Conservation (phyloP, 2,113 vertebrate genomes). For the Dicentrarchus labrax region DNA sequence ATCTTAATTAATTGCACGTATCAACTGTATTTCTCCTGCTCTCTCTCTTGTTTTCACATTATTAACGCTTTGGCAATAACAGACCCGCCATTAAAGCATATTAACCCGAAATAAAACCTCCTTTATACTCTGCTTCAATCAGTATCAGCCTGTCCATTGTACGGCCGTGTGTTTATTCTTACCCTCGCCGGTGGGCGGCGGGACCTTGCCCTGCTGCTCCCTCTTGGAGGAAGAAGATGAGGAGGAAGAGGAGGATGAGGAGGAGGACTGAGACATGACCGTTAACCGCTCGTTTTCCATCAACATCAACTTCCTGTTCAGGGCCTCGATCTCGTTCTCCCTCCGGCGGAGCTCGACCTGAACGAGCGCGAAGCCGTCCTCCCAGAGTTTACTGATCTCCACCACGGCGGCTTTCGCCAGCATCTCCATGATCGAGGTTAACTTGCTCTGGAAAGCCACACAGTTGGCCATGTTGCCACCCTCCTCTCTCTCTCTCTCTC, state of each 20-base stretch:
- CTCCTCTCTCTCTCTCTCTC: too few relatives aligned
- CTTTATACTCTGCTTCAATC: too few relatives aligned
- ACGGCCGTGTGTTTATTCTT: not conserved
- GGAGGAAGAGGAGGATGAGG: too few relatives aligned
- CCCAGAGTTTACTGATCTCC: conserved; percentile 82
- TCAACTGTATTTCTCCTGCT: too few relatives aligned
- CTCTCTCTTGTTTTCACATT: too few relatives aligned
- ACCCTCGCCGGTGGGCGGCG: conserved; percentile 63
- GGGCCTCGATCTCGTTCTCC: conserved; percentile 78
- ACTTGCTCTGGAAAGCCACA: conserved; percentile 79
- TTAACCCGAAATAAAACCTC: too few relatives aligned
- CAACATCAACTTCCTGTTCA: conserved; percentile 70
- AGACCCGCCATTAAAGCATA: too few relatives aligned
- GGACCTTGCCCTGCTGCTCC: conserved; percentile 51
- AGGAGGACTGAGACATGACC: not conserved
- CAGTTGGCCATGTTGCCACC: conserved; percentile 71
- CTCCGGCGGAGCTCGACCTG: conserved; percentile 78
- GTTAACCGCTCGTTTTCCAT: conserved; percentile 73
- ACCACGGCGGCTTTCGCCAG: conserved; percentile 80
- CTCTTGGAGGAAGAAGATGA: conserved; percentile 43
- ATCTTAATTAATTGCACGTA: too few relatives aligned
- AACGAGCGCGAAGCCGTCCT: conserved; percentile 77
- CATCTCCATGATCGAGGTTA: conserved; percentile 82
- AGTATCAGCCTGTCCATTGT: too few relatives aligned
- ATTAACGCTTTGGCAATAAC: too few relatives aligned